These are phyloP conservation scores for western clawed frog (Xenopus tropicalis) DNA, from an alignment of 2,113 vertebrate genomes.

Conservation along the genomic window UCB_Xtro_10.0 CM004447.2:31764001-31764500, in stretches of 20 bases:
- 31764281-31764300: neutral
- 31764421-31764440: too few relatives aligned
- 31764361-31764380: too few relatives aligned
- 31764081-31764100: neutral
- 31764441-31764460: too few relatives aligned
- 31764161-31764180: slow-evolving; percentile 13
- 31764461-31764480: too few relatives aligned
- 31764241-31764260: neutral
- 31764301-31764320: too few relatives aligned
- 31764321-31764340: too few relatives aligned
- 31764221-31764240: slow-evolving; percentile 7
- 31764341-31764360: too few relatives aligned
- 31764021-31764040: neutral
- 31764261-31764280: slow-evolving; percentile 7
- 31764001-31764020: neutral
- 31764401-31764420: too few relatives aligned
- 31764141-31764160: neutral
- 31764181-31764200: slow-evolving; percentile 2
- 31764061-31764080: neutral
- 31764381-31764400: too few relatives aligned
- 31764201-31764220: slow-evolving; percentile 1
- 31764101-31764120: neutral
- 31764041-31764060: neutral
- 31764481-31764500: too few relatives aligned
- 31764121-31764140: slow-evolving; percentile 4